A percentile compares a stretch with the other conserved stretches of the same genome.
phyloP scores from a whole-genome alignment of 2,113 vertebrate species.

The Okapia johnstoni region DNA sequence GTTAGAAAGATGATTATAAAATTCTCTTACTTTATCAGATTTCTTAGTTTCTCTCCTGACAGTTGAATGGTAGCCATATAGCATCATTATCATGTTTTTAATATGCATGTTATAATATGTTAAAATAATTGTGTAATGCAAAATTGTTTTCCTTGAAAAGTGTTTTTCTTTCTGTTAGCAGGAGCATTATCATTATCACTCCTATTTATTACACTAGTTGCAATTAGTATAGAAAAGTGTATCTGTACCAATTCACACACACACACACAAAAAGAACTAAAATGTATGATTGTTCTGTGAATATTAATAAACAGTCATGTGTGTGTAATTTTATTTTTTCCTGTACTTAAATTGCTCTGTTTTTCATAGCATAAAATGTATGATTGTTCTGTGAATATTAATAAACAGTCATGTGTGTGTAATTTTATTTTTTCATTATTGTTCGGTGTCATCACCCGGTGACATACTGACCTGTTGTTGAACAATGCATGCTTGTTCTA shows the following conservation, averaged over 20 bases:
- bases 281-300: conserved; percentile 49
- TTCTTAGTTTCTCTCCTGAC: conserved; percentile 5
- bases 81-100: conserved; percentile 3
- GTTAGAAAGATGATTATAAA: neutral
- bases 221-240: neutral
- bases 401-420: conserved; percentile 36
- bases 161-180: neutral
- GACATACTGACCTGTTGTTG: neutral
- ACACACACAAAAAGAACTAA: neutral
- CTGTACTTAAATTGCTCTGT: conserved; percentile 3
- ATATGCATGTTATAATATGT: neutral
- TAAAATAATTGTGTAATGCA: neutral
- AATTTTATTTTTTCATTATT: conserved; percentile 69
- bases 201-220: neutral
- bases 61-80: neutral
- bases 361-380: conserved; percentile 31
- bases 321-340: conserved; percentile 64
- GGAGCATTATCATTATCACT: conserved; percentile 16
- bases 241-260: neutral
- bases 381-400: conserved; percentile 54
- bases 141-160: conserved; percentile 19
- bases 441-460: neutral
- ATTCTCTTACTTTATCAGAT: neutral
- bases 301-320: conserved; percentile 34
- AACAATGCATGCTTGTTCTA: neutral